Base-by-base conservation (phyloP, 2,113 vertebrate genomes). In the Ptyas mucosa region DNA sequence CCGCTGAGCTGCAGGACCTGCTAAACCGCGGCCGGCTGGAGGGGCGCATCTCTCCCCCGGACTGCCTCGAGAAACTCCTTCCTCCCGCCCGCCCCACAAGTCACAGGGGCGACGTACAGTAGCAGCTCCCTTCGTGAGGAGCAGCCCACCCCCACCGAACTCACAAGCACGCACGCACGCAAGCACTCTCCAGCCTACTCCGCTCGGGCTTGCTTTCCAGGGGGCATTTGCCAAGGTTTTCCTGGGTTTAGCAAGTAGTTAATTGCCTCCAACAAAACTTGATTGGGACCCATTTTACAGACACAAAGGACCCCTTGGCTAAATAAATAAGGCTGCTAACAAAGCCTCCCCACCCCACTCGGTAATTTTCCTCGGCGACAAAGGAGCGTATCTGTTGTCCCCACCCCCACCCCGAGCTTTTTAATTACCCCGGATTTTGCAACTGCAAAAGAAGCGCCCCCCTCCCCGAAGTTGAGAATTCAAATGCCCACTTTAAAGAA, bases 301-400 rank as follows among this genome's bases (percentile, higher is more conserved):
- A 99, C 98, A 99, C 99, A 99, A 99, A 99, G 99, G 97, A 98
- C 98, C 98, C 98, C 98, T 97, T 98, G 98, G 98, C 97, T 98
- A 97, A 98, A 99, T 98, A 99, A 99, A 98, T 98, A 98, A 98
- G 97, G 98, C 98, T 98, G 97, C 98, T 98, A 97, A 61, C 92
- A 90, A 93, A 93, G 88, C 75, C 54, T 97, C 97, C 96, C 96
- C 97, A 97, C 94, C 97, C 96, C 97, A 96, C 97, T 95, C 96
- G 96, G 92, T 95, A 95, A 97, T 81, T 96, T 97, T 96, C 91
- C 91, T 93, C 94, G 88, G 94, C 95, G 93, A 96, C 96, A 95
- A 93, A 93, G 88, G 88, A 8, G 39, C 43, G 15, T 89, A 51
- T 89, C 92, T 86, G 46, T 69, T 39, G 49, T 97, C 96, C 97